Conservation (phyloP, 2,113 vertebrate species). For the Bettongia penicillata region DNA sequence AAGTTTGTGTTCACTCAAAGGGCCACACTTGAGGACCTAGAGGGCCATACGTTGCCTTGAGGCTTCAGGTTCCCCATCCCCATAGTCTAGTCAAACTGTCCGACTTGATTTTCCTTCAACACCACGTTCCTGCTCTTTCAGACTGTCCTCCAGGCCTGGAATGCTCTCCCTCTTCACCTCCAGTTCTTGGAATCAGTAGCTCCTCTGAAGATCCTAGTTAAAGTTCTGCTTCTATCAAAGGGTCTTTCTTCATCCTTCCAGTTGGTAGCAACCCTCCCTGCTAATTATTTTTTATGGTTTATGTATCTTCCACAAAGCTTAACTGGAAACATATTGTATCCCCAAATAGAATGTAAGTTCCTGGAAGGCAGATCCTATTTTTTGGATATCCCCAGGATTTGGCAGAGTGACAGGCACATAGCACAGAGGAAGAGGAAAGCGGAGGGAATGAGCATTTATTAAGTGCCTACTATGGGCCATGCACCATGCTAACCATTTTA, state of each 20-base stretch:
- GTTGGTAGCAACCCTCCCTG: neutral
- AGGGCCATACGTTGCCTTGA: no score
- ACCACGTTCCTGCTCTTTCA: neutral
- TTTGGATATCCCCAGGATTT: neutral
- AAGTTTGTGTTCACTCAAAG: no score
- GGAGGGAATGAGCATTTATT: neutral
- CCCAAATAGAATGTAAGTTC: neutral
- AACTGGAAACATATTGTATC: neutral
- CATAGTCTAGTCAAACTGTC: neutral
- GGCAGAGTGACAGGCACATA: neutral
- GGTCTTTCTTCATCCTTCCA: neutral
- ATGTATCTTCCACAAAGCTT: neutral
- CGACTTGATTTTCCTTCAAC: neutral
- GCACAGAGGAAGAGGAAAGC: neutral
- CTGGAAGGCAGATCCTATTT: neutral
- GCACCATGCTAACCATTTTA: neutral
- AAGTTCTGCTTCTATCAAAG: neutral
- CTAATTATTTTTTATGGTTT: neutral
- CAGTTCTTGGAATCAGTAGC: neutral
- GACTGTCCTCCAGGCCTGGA: neutral
- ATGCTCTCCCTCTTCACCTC: neutral
- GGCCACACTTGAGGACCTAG: no score
- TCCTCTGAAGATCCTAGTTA: neutral
- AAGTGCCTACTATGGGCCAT: neutral
- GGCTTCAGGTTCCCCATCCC: no score